These are phyloP conservation scores for Antitype chi DNA, from an alignment of 2,888 invertebrate genomes.

Conservation along the genomic window DNA sequence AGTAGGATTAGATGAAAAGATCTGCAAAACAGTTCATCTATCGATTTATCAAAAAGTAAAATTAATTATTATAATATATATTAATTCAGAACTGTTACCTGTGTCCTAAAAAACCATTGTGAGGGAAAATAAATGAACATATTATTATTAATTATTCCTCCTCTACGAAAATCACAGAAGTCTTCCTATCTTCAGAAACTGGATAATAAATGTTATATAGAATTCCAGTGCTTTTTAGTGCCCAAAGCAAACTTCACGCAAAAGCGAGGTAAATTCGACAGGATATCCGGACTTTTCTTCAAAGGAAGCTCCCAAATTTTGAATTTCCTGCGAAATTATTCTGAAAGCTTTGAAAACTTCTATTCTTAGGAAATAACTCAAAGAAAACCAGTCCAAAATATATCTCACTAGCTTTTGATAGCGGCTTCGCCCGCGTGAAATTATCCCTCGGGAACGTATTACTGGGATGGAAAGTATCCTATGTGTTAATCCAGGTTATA, in stretches of 20 bases:
- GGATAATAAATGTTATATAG: neutral
- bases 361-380: neutral
- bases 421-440: no score
- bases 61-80: neutral
- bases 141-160: no score
- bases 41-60: neutral
- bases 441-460: no score
- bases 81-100: neutral
- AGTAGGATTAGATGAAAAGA: neutral
- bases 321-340: slow-evolving; percentile 33
- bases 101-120: no score
- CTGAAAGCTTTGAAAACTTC: slow-evolving; percentile 17
- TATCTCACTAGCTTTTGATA: neutral
- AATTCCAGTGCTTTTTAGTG: neutral
- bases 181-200: neutral
- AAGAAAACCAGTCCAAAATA: neutral
- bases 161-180: neutral
- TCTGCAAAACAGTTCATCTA: neutral
- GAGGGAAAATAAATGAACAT: no score
- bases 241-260: slow-evolving; percentile 18
- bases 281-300: slow-evolving; percentile 40
- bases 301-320: slow-evolving; percentile 23
- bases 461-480: no score
- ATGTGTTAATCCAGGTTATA: no score
- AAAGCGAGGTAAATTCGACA: slow-evolving; percentile 33